Conservation (phyloP, 2,888 invertebrate genomes). For the Andrena marginata region DNA sequence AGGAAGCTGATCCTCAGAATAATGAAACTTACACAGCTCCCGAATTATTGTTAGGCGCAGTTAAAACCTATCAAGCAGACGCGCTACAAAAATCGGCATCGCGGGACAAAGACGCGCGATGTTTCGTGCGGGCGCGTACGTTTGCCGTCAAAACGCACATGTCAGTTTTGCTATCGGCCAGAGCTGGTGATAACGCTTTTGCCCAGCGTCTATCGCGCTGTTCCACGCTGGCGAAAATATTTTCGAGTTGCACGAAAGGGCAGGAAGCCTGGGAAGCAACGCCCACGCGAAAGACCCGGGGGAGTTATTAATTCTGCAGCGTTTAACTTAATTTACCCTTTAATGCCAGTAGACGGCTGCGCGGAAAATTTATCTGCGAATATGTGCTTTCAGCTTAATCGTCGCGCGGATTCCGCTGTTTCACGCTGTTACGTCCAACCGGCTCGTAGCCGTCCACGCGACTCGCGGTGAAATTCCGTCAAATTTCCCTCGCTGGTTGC, state of each 20-base stretch:
- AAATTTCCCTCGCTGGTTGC: not conserved
- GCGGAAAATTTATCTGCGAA: slow-evolving; percentile 64
- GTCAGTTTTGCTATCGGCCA: slow-evolving; percentile 42
- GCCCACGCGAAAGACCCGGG: slow-evolving; percentile 43
- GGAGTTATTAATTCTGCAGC: slow-evolving; percentile 67
- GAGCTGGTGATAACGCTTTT: slow-evolving; percentile 16
- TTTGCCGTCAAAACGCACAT: slow-evolving; percentile 30
- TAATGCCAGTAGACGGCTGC: slow-evolving; percentile 55
- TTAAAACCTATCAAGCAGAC: not conserved
- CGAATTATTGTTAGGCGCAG: not conserved
- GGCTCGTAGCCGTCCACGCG: slow-evolving; percentile 21
- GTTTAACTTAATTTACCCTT: slow-evolving; percentile 72
- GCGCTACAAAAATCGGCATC: slow-evolving; percentile 7
- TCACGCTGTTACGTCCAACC: slow-evolving; percentile 32
- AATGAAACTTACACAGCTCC: too few species aligned
- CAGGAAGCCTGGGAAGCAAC: slow-evolving; percentile 24
- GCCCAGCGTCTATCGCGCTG: not conserved
- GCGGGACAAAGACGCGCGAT: not conserved
- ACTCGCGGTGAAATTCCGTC: slow-evolving; percentile 4
- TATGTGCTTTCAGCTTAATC: slow-evolving; percentile 65
- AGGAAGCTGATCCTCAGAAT: too few species aligned
- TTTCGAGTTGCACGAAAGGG: slow-evolving; percentile 29
- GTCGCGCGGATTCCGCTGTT: slow-evolving; percentile 56
- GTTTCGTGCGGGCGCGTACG: slow-evolving; percentile 26
- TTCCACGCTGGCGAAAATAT: slow-evolving; percentile 30